phyloP scores from a whole-genome alignment of 2,797 vertebrate species.

The Decapterus maruadsi region DNA sequence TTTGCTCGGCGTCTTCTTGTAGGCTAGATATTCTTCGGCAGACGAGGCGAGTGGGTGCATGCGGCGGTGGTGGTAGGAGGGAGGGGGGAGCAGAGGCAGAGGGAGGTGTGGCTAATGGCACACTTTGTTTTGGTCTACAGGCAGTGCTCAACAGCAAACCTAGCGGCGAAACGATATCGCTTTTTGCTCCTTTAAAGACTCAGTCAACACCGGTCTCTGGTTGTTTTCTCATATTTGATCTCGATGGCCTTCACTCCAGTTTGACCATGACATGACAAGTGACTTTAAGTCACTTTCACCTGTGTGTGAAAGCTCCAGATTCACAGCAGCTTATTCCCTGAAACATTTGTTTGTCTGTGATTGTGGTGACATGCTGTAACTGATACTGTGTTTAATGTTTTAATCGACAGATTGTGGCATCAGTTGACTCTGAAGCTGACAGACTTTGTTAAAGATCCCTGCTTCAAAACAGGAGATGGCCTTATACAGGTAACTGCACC shows the following conservation, averaged over 20 bases:
- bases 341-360: background rate
- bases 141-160: no score
- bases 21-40: no score
- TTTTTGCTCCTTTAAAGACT: no score
- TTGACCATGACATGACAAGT: background rate
- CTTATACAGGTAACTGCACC: constrained; percentile 83
- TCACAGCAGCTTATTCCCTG: background rate
- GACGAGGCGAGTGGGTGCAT: no score
- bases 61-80: no score
- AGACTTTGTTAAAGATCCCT: constrained; percentile 94
- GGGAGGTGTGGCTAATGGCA: no score
- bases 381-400: background rate
- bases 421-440: constrained; percentile 94
- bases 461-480: constrained; percentile 93
- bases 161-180: no score
- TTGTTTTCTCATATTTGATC: background rate
- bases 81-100: no score
- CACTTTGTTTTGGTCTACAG: no score
- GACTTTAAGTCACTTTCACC: background rate
- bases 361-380: background rate
- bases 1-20: no score
- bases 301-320: background rate
- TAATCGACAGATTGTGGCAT: constrained; percentile 92
- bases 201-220: background rate
- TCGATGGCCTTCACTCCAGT: no score